These are phyloP conservation scores for Proisotoma minuta DNA, from an alignment of 2,888 invertebrate species.

Conservation along the genomic window DNA sequence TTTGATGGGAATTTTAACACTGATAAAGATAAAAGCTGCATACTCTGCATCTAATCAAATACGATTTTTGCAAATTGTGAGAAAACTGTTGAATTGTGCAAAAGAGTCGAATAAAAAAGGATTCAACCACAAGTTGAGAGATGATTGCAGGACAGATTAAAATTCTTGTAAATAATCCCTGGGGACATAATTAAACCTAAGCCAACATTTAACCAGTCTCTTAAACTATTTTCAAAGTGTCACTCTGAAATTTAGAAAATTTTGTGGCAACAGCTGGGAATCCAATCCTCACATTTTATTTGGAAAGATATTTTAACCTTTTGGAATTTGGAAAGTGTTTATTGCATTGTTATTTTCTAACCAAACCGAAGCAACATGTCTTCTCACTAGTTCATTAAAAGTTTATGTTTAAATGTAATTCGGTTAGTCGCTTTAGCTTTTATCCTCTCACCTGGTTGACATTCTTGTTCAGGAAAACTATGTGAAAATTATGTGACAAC, in stretches of 20 bases:
- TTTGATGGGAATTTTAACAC: no score
- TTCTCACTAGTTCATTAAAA: neutral
- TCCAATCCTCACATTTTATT: neutral
- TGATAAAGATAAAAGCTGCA: no score
- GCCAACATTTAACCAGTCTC: neutral
- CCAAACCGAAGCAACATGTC: neutral
- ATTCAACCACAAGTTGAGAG: no score
- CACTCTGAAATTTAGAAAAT: conserved; percentile 12
- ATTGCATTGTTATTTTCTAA: conserved; percentile 5
- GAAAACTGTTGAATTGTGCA: no score
- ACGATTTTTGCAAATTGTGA: no score
- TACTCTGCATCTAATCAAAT: no score
- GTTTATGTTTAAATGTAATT: no score
- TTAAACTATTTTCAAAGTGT: conserved; percentile 15
- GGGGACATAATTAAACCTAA: neutral
- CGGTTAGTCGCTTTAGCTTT: neutral
- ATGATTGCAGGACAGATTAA: no score
- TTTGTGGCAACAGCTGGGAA: conserved; percentile 16
- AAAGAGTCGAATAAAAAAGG: no score
- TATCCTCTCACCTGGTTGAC: neutral
- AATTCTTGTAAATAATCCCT: no score
- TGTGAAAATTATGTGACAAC: conserved; percentile 6
- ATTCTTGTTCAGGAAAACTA: neutral
- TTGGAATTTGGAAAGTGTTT: neutral
- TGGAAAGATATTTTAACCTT: no score